These are phyloP conservation scores for Ageneiosus marmoratus DNA, from an alignment of 2,113 vertebrate genomes.

Conservation along the genomic window DNA sequence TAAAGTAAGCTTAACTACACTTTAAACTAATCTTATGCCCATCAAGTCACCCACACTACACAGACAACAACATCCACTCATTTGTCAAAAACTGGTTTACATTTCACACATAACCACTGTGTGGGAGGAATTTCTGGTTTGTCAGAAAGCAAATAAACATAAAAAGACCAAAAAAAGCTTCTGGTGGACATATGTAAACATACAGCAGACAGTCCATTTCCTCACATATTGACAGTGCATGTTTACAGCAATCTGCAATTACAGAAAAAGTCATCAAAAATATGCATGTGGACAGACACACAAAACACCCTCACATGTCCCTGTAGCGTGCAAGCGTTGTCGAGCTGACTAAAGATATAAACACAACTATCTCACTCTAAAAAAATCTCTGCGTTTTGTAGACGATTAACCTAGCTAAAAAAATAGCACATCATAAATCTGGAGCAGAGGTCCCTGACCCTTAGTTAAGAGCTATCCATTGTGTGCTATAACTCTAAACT, in stretches of 20 bases:
- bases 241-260: slow-evolving; percentile 40
- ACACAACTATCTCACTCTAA: background rate
- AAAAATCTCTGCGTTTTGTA: background rate
- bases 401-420: background rate
- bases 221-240: slow-evolving; percentile 35
- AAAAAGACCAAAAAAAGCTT: slow-evolving; percentile 38
- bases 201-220: slow-evolving; percentile 39
- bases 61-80: slow-evolving; percentile 1
- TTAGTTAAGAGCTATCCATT: background rate
- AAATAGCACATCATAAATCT: slow-evolving; percentile 8
- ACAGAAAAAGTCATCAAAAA: slow-evolving; percentile 42
- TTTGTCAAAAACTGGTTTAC: slow-evolving; percentile 21
- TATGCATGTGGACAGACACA: slow-evolving; percentile 38
- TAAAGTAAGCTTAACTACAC: background rate
- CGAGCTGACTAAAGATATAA: slow-evolving; percentile 1
- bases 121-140: slow-evolving; percentile 18
- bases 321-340: background rate
- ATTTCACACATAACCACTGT: slow-evolving; percentile 14
- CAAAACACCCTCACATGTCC: slow-evolving; percentile 25
- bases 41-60: background rate
- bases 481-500: background rate
- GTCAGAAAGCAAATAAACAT: slow-evolving; percentile 38
- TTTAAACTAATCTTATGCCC: background rate
- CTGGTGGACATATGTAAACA: slow-evolving; percentile 41
- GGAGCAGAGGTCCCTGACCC: background rate